Evolutionary conservation across 1,140 invertebrate genomes (phyloP).

Genomic region (Parasteatoda tepidariorum): DNA sequence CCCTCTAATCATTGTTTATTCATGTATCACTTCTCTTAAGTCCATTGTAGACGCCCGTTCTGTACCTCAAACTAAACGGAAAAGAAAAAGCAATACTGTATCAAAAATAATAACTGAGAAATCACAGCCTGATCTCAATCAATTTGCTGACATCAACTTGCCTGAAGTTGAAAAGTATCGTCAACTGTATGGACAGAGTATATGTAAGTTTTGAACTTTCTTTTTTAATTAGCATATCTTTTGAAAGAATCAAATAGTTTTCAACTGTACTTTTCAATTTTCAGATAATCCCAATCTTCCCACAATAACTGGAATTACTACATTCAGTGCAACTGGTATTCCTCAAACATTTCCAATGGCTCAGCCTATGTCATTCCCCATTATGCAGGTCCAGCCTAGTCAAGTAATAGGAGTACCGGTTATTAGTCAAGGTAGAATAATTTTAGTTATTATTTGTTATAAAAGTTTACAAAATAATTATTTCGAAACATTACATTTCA

Average conservation of each 20-base stretch:
- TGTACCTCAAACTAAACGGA: not conserved
- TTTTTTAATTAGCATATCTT: not conserved
- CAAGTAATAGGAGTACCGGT: constrained; percentile 15
- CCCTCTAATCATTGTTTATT: too few species aligned
- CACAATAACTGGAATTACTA: constrained; percentile 25
- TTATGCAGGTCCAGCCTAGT: not conserved
- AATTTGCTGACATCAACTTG: constrained; percentile 30
- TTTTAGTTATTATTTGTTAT: too few species aligned
- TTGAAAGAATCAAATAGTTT: not conserved
- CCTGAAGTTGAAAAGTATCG: constrained; percentile 34
- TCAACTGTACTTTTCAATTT: not conserved
- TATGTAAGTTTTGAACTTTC: constrained; percentile 35
- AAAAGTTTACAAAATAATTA: too few species aligned
- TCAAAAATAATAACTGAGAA: not conserved
- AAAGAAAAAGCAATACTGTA: not conserved
- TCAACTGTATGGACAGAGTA: constrained; percentile 13
- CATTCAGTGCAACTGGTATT: constrained; percentile 8
- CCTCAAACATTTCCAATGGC: constrained; percentile 2
- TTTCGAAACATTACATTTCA: not conserved
- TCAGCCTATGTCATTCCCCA: not conserved
- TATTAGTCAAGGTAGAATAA: not conserved
- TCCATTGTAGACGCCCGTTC: constrained; percentile 47
- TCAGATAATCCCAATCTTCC: constrained; percentile 10
- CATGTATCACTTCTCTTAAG: too few species aligned
- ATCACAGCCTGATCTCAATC: not conserved